phyloP scores from a whole-genome alignment of 1,140 invertebrate genomes.

The fruit fly (Drosophila melanogaster) region Release_6_plus_ISO1_MT NT_033779.5:19568501-19569000 shows the following conservation, averaged over 20 bases:
- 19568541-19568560: slow-evolving; percentile 93
- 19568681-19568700: slow-evolving; percentile 96
- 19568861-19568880: slow-evolving; percentile 76
- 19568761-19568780: slow-evolving; percentile 97
- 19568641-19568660: slow-evolving; percentile 95
- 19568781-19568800: slow-evolving; percentile 89
- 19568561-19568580: slow-evolving; percentile 96
- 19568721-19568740: slow-evolving; percentile 96
- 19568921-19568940: slow-evolving; percentile 47
- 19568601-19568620: slow-evolving; percentile 94
- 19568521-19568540: slow-evolving; percentile 94
- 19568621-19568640: slow-evolving; percentile 97
- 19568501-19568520: slow-evolving; percentile 92
- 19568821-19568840: slow-evolving; percentile 46
- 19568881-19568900: slow-evolving; percentile 92
- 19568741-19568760: slow-evolving; percentile 96
- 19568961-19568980: slow-evolving; percentile 42
- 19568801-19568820: slow-evolving; percentile 85
- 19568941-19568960: slow-evolving; percentile 49
- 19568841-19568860: slow-evolving; percentile 84
- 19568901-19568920: slow-evolving; percentile 94
- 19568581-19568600: slow-evolving; percentile 92
- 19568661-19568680: slow-evolving; percentile 97
- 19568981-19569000: slow-evolving; percentile 41
- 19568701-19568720: slow-evolving; percentile 96